Conservation (phyloP, 2,797 vertebrate genomes). For the Lutjanus argentimaculatus region DNA sequence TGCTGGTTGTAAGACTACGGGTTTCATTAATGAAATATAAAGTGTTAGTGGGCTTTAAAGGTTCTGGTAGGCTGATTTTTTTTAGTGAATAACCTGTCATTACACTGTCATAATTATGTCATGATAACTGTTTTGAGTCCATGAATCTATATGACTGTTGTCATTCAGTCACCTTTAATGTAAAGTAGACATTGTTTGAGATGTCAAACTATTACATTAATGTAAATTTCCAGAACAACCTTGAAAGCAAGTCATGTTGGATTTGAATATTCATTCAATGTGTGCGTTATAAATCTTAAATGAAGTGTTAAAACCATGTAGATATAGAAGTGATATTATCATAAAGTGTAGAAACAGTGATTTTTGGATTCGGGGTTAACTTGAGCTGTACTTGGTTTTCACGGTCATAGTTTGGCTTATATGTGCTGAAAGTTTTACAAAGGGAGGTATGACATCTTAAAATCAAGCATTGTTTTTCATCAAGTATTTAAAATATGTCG, state of each 20-base stretch:
- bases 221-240: background rate
- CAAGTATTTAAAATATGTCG: slow-evolving; percentile 30
- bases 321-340: background rate
- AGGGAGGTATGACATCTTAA: slow-evolving; percentile 19
- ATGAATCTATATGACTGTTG: no score
- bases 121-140: background rate
- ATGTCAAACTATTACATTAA: background rate
- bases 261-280: background rate
- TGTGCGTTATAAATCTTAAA: background rate
- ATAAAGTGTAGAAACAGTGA: background rate
- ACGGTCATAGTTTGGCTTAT: slow-evolving; percentile 39
- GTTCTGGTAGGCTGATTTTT: background rate
- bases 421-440: slow-evolving; percentile 36
- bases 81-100: no score
- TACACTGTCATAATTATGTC: no score
- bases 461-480: slow-evolving; percentile 34
- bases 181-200: no score
- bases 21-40: background rate
- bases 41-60: background rate
- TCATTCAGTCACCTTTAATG: no score
- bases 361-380: background rate
- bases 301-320: background rate
- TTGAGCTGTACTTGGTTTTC: slow-evolving; percentile 12
- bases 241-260: background rate
- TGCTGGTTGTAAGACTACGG: background rate